phyloP scores from a whole-genome alignment of 1,140 invertebrate genomes.

The Drosophila santomea region DNA sequence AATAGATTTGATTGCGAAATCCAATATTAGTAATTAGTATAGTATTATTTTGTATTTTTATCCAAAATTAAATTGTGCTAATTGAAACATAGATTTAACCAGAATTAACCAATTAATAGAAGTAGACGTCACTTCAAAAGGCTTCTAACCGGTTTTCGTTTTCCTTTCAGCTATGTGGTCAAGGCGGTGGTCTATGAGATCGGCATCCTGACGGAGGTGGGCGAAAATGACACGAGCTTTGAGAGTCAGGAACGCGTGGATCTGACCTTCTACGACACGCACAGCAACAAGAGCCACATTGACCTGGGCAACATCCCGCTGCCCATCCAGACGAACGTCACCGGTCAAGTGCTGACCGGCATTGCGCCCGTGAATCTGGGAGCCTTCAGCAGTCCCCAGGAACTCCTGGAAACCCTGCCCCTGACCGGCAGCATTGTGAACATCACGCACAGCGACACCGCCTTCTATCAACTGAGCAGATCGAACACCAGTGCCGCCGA shows the following conservation, averaged over 20 bases:
- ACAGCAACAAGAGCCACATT: constrained; percentile 85
- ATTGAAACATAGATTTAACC: not conserved
- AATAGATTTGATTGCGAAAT: too few relatives aligned
- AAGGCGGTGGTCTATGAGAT: constrained; percentile 87
- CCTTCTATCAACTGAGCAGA: constrained; percentile 75
- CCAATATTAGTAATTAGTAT: too few relatives aligned
- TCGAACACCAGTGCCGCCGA: constrained; percentile 68
- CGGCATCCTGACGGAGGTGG: constrained; percentile 86
- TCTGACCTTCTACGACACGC: constrained; percentile 86
- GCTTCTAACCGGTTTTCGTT: not conserved
- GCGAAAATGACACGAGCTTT: constrained; percentile 84
- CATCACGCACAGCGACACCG: constrained; percentile 84
- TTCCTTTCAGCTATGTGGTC: constrained; percentile 85
- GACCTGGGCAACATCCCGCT: constrained; percentile 86
- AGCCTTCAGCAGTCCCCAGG: constrained; percentile 76
- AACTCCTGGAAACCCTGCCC: constrained; percentile 76
- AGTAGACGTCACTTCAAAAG: not conserved
- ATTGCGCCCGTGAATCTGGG: constrained; percentile 85
- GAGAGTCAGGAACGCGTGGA: constrained; percentile 86
- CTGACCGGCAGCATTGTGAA: constrained; percentile 84
- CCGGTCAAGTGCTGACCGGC: constrained; percentile 85
- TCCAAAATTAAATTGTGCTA: not conserved
- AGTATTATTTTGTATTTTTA: not conserved
- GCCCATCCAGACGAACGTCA: constrained; percentile 86
- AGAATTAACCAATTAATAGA: not conserved